A percentile compares a stretch with the other conserved stretches of the same genome.
phyloP scores from a whole-genome alignment of 2,113 vertebrate species.

The Ageneiosus marmoratus region DNA sequence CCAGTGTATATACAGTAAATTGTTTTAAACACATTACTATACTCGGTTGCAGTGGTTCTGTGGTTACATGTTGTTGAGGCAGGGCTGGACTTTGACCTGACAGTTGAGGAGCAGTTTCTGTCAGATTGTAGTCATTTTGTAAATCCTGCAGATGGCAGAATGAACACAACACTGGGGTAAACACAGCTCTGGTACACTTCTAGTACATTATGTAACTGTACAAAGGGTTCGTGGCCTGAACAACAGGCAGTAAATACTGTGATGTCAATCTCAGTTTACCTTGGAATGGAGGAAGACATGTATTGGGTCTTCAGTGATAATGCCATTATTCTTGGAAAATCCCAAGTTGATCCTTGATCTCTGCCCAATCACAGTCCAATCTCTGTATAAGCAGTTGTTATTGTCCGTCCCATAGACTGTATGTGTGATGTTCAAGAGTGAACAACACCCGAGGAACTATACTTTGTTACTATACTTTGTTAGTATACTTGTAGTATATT shows the following conservation, averaged over 20 bases:
- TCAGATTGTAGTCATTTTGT: conserved; percentile 52
- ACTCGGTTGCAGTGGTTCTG: neutral
- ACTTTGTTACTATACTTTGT: neutral
- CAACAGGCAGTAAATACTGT: neutral
- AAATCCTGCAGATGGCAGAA: conserved; percentile 55
- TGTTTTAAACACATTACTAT: neutral
- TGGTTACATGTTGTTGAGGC: neutral
- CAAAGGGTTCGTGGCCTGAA: neutral
- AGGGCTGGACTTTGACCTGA: conserved; percentile 38
- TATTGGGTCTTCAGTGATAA: neutral
- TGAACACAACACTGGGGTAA: neutral
- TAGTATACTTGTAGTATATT: neutral
- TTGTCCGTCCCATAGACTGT: neutral
- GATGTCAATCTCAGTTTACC: neutral
- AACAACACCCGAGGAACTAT: neutral
- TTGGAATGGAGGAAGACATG: neutral
- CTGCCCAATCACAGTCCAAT: no score
- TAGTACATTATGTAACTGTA: neutral
- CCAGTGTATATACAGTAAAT: neutral
- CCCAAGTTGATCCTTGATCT: neutral
- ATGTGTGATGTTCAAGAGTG: neutral
- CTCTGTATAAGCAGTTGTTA: neutral
- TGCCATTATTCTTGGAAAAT: neutral
- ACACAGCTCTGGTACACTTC: neutral
- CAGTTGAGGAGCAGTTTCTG: conserved; percentile 43